phyloP scores from a whole-genome alignment of 2,113 vertebrate species.

The Octodon degus region DNA sequence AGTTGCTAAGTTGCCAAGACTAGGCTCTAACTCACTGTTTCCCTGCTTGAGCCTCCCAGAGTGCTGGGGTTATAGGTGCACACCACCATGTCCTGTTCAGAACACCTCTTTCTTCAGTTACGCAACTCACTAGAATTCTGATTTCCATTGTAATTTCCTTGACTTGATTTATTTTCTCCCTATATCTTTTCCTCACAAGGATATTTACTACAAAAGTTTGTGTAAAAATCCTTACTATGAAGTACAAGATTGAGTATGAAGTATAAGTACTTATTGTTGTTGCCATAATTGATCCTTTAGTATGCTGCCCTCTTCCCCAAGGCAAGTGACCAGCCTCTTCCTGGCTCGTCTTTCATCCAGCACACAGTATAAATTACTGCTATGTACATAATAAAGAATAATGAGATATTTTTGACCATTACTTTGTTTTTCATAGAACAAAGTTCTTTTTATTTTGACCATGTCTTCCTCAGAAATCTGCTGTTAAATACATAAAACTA shows the following conservation, averaged over 20 bases:
- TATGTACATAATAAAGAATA: background rate
- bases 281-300: background rate
- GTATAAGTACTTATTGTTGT: background rate
- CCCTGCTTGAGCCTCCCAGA: background rate
- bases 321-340: background rate
- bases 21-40: background rate
- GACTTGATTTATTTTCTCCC: background rate
- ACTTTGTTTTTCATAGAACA: background rate
- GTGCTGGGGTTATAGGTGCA: background rate
- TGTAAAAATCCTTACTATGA: constrained; percentile 4
- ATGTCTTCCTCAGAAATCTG: background rate
- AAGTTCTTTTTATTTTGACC: constrained; percentile 6
- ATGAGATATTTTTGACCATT: background rate
- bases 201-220: background rate
- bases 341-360: background rate
- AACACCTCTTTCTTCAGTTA: constrained; percentile 2
- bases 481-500: background rate
- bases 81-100: background rate
- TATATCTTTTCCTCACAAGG: background rate
- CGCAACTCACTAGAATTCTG: background rate
- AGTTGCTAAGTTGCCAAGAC: background rate
- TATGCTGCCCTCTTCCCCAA: background rate
- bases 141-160: background rate
- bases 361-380: background rate
- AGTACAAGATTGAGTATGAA: background rate